Conservation (phyloP, 1,140 invertebrate genomes). For the Mactra quadrangularis region DNA sequence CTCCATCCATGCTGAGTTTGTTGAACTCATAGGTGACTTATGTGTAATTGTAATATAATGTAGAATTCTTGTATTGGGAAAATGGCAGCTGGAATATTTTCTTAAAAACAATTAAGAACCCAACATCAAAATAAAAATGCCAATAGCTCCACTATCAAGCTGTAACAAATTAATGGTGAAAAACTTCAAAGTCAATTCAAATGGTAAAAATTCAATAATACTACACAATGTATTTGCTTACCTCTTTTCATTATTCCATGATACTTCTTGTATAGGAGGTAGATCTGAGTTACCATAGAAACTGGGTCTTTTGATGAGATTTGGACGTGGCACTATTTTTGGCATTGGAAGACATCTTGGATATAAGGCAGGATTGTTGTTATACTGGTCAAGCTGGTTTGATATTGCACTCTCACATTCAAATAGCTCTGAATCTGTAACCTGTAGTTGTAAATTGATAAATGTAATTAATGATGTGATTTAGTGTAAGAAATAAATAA, state of each 20-base stretch:
- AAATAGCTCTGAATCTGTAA: conserved; percentile 69
- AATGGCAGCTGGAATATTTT: too few relatives aligned
- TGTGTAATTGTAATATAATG: too few relatives aligned
- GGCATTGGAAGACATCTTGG: conserved; percentile 62
- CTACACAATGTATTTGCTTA: conserved; percentile 1
- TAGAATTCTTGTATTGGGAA: too few relatives aligned
- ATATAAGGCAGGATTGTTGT: conserved; percentile 49
- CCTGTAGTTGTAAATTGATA: conserved; percentile 42
- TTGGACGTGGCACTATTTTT: conserved; percentile 59
- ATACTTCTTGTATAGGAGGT: conserved; percentile 67
- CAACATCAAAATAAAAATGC: too few relatives aligned
- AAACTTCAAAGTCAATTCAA: not conserved
- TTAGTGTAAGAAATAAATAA: too few relatives aligned
- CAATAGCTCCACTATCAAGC: too few relatives aligned
- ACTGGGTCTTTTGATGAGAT: conserved; percentile 62
- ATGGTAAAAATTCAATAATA: not conserved
- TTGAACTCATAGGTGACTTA: too few relatives aligned
- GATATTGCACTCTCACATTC: conserved; percentile 65
- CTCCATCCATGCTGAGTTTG: too few relatives aligned
- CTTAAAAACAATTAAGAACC: too few relatives aligned
- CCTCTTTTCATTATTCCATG: conserved; percentile 26
- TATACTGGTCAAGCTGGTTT: conserved; percentile 55
- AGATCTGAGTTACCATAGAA: conserved; percentile 68
- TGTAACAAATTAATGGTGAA: too few relatives aligned
- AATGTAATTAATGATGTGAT: too few relatives aligned